Percentiles rank a stretch among this genome's conserved stretches.
Evolutionary conservation across 2,113 vertebrate species (phyloP).

Genomic region (Mellivora capensis): DNA sequence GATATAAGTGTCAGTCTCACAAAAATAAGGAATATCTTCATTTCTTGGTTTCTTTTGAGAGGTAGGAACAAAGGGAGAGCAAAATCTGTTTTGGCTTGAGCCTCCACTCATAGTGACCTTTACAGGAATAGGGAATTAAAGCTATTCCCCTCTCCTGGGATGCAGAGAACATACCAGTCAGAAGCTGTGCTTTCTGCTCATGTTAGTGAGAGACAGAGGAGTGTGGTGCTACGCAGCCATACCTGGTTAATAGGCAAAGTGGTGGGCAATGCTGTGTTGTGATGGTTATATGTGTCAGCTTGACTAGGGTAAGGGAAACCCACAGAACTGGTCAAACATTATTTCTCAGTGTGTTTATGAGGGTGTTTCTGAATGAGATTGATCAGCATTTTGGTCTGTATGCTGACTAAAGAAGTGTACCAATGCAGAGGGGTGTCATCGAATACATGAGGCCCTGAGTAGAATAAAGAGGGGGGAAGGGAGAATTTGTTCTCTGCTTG

Average conservation of each 20-base stretch:
- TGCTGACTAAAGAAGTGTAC: neutral
- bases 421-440: neutral
- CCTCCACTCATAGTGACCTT: neutral
- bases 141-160: neutral
- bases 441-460: neutral
- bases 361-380: neutral
- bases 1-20: neutral
- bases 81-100: neutral
- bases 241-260: neutral
- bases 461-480: neutral
- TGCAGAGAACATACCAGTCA: neutral
- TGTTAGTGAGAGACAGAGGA: neutral
- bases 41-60: neutral
- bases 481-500: neutral
- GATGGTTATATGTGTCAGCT: neutral
- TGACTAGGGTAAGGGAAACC: neutral
- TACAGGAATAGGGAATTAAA: neutral
- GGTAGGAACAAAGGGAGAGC: neutral
- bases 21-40: neutral
- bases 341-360: neutral
- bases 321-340: neutral
- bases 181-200: neutral
- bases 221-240: neutral
- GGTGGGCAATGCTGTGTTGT: neutral
- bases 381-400: neutral